Conservation (phyloP, 2,113 vertebrate genomes). For the Hipposideros armiger region DNA sequence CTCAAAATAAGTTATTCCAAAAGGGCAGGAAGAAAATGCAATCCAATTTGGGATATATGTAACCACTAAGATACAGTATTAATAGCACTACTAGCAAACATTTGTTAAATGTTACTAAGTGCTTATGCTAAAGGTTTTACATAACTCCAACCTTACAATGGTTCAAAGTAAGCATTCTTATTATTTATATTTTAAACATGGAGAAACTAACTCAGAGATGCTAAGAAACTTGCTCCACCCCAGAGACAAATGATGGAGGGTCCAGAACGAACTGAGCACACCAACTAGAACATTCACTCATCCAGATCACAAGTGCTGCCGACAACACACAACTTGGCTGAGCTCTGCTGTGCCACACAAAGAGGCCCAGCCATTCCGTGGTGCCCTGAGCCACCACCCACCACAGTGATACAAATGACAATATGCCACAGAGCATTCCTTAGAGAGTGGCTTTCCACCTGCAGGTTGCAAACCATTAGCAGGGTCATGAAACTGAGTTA, state of each 20-base stretch:
- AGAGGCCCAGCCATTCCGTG: accelerated
- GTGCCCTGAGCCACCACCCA: not conserved
- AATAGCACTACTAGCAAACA: not conserved
- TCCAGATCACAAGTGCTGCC: not conserved
- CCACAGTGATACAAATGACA: not conserved
- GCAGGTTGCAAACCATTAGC: not conserved
- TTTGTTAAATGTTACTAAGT: not conserved
- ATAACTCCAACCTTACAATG: not conserved
- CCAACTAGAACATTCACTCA: not conserved
- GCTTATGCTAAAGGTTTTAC: not conserved
- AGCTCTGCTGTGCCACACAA: not conserved
- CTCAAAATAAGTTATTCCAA: not conserved
- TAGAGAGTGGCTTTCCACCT: not conserved
- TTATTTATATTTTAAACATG: not conserved
- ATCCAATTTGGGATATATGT: not conserved
- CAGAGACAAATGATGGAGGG: not conserved
- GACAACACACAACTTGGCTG: not conserved
- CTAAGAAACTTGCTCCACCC: not conserved
- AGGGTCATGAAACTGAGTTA: not conserved
- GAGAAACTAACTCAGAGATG: not conserved
- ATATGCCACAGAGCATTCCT: too few relatives aligned
- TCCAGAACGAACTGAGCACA: accelerated
- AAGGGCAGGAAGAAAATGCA: constrained; percentile 3
- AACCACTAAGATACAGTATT: constrained; percentile 5
- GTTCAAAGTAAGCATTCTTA: not conserved